These are phyloP conservation scores for Urosaurus nigricauda DNA, from an alignment of 2,797 vertebrate species.

Conservation along the genomic window DNA sequence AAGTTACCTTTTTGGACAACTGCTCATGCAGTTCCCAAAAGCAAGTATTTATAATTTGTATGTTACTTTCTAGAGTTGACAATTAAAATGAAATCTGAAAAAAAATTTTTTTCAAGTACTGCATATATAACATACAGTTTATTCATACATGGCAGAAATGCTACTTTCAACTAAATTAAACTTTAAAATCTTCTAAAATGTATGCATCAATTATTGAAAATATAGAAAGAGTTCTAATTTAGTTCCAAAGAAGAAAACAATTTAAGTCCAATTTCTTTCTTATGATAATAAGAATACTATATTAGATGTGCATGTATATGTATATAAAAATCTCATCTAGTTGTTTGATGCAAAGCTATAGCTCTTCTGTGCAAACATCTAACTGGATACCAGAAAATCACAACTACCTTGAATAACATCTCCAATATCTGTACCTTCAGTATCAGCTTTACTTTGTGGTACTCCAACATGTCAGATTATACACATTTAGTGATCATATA, in stretches of 20 bases:
- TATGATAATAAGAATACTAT: neutral
- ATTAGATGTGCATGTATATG: neutral
- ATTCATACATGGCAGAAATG: constrained; percentile 9
- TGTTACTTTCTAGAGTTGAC: too few species aligned
- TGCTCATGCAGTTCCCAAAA: too few species aligned
- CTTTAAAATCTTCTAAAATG: neutral
- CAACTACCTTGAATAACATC: neutral
- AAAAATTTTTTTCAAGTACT: neutral
- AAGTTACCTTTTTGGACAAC: too few species aligned
- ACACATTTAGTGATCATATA: too few species aligned
- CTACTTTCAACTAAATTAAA: constrained; percentile 22
- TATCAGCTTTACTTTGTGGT: neutral
- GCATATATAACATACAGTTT: neutral
- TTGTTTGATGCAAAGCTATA: neutral
- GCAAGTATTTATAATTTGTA: neutral
- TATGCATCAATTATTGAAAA: constrained; percentile 6
- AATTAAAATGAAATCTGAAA: too few species aligned
- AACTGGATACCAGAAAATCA: neutral
- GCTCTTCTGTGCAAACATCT: neutral
- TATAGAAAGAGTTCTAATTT: neutral
- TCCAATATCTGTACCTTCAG: neutral
- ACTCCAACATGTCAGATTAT: too few species aligned
- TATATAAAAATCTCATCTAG: neutral
- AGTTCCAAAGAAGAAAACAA: neutral
- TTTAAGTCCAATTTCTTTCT: neutral